phyloP scores from a whole-genome alignment of 2,113 vertebrate genomes.

The Antennarius striatus region DNA sequence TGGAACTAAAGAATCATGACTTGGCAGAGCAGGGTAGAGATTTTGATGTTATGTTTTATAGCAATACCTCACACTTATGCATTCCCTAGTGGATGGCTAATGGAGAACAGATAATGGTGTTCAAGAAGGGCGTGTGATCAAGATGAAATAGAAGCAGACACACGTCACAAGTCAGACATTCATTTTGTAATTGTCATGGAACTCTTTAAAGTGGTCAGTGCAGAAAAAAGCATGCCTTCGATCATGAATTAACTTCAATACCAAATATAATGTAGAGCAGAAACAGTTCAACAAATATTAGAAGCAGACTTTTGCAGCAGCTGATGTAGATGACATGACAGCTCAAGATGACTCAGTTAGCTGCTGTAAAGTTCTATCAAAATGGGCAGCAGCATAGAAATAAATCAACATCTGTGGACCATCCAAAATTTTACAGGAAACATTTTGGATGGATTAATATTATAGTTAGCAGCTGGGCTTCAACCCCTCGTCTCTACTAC shows the following conservation, averaged over 20 bases:
- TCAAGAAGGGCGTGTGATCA: no score
- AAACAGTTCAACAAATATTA: not conserved
- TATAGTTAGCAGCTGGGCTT: not conserved
- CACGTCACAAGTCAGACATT: not conserved
- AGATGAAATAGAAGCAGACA: no score
- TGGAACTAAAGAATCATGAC: slow-evolving; percentile 46
- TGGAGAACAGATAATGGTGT: not conserved
- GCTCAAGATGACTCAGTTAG: slow-evolving; percentile 35
- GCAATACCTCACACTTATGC: slow-evolving; percentile 23
- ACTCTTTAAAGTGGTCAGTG: not conserved
- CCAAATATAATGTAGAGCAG: slow-evolving; percentile 3
- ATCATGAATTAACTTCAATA: not conserved
- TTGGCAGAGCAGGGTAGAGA: slow-evolving; percentile 34
- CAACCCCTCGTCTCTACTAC: slow-evolving; percentile 59
- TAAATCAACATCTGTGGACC: slow-evolving; percentile 52
- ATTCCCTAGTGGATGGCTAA: slow-evolving; percentile 23
- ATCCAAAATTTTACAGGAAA: slow-evolving; percentile 32
- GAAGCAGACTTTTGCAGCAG: slow-evolving; percentile 36
- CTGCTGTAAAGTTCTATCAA: slow-evolving; percentile 28
- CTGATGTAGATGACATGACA: slow-evolving; percentile 36
- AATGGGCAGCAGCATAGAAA: slow-evolving; percentile 17
- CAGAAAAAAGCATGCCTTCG: not conserved
- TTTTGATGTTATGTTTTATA: slow-evolving; percentile 23
- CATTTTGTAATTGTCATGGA: not conserved
- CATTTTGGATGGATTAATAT: slow-evolving; percentile 3